phyloP scores from a whole-genome alignment of 1,140 invertebrate species.

The Lepidurus packardi region DNA sequence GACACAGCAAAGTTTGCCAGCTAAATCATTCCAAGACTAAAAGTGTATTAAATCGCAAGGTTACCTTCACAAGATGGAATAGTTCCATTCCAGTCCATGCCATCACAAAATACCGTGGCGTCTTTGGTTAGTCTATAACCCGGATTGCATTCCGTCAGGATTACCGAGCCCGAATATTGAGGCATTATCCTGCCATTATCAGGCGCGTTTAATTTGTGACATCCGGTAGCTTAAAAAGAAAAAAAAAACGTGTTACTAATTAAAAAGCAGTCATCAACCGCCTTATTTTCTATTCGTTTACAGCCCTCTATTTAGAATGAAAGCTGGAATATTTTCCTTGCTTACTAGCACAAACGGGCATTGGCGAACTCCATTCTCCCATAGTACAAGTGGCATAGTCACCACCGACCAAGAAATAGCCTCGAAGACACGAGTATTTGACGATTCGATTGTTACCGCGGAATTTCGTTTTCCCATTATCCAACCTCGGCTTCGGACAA shows the following conservation, averaged over 20 bases:
- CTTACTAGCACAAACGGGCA: conserved; percentile 62
- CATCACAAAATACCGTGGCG: conserved; percentile 57
- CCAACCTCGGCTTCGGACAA: conserved; percentile 38
- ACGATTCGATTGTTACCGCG: conserved; percentile 47
- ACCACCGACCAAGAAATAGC: conserved; percentile 56
- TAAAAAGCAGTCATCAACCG: neutral
- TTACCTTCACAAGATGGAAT: conserved; percentile 56
- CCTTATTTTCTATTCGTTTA: neutral
- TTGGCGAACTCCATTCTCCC: conserved; percentile 54
- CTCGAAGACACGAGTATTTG: conserved; percentile 52
- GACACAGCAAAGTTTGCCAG: no score
- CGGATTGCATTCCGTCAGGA: conserved; percentile 49
- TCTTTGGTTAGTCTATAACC: conserved; percentile 53
- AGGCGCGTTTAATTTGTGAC: conserved; percentile 5
- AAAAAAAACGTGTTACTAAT: neutral
- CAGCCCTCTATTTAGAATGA: neutral
- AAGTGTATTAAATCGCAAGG: neutral
- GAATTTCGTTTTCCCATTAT: conserved; percentile 45
- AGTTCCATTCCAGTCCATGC: conserved; percentile 55
- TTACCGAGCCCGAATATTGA: conserved; percentile 3
- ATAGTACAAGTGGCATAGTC: conserved; percentile 54
- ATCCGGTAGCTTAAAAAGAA: conserved; percentile 14
- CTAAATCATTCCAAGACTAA: no score
- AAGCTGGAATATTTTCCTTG: conserved; percentile 35
- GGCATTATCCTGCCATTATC: conserved; percentile 25